Evolutionary conservation across 2,113 vertebrate species (phyloP).

Genomic region (Anolis carolinensis): DNA sequence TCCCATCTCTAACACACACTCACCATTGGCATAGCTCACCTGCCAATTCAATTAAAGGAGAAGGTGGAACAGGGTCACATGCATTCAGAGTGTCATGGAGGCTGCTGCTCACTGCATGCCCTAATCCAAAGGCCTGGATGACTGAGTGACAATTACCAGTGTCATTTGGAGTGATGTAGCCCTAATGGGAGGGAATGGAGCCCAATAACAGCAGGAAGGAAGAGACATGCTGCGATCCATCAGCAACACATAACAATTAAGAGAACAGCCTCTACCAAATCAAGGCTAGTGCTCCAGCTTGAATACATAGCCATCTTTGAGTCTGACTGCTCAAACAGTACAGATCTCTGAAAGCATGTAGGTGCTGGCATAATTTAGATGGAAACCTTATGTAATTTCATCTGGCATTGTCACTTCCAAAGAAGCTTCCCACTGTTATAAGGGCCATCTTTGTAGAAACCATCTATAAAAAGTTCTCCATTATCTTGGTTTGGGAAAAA

Average conservation of each 20-base stretch:
- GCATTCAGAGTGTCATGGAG: background rate
- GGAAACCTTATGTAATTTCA: background rate
- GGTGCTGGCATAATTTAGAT: background rate
- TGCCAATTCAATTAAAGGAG: conserved; percentile 11
- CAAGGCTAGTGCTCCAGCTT: background rate
- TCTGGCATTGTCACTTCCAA: background rate
- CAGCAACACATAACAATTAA: background rate
- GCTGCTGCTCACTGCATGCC: conserved; percentile 11
- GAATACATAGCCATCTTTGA: background rate
- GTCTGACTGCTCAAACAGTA: background rate
- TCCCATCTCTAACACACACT: background rate
- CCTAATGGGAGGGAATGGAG: conserved; percentile 13
- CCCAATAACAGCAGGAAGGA: background rate
- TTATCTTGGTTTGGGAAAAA: too few species aligned
- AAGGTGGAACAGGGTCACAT: conserved; percentile 8
- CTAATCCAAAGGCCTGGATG: conserved; percentile 10
- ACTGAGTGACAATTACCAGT: conserved; percentile 4
- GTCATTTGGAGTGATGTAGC: background rate
- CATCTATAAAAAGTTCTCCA: background rate
- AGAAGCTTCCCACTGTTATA: background rate
- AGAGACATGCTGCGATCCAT: background rate
- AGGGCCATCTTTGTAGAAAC: background rate
- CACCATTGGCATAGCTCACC: background rate
- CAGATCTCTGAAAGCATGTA: background rate
- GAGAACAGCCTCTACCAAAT: background rate